These are phyloP conservation scores for Adelphocoris suturalis DNA, from an alignment of 2,888 invertebrate genomes.

Conservation along the genomic window DNA sequence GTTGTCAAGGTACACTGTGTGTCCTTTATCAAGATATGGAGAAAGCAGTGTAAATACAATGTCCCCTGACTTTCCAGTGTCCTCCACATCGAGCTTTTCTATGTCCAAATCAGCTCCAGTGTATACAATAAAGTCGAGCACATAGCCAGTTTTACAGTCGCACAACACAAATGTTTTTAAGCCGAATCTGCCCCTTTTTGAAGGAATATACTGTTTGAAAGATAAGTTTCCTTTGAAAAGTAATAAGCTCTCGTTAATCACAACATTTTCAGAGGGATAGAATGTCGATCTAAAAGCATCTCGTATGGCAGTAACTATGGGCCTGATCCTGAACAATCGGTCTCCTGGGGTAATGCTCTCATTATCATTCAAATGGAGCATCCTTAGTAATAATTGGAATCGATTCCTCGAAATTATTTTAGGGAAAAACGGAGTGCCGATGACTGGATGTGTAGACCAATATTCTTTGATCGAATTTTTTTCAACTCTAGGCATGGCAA, in stretches of 20 bases:
- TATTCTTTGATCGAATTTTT: background rate
- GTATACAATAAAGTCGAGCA: constrained; percentile 75
- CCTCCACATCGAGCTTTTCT: background rate
- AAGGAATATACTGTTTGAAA: no score
- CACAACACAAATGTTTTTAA: background rate
- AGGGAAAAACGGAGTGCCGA: background rate
- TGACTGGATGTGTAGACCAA: background rate
- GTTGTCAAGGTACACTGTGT: constrained; percentile 72
- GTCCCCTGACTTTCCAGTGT: background rate
- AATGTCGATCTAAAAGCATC: background rate
- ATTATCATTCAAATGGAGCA: background rate
- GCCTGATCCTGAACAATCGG: background rate
- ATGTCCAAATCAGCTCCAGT: constrained; percentile 66
- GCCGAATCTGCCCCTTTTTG: background rate
- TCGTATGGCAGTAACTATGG: background rate
- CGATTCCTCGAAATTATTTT: background rate
- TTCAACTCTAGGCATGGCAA: background rate
- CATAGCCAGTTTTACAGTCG: constrained; percentile 62
- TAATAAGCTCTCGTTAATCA: background rate
- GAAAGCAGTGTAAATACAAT: constrained; percentile 65
- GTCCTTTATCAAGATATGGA: constrained; percentile 72
- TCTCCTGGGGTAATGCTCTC: background rate
- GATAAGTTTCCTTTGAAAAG: constrained; percentile 5
- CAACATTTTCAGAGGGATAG: background rate
- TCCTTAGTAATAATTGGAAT: background rate